Evolutionary conservation across 1,140 invertebrate species (phyloP).

Genomic region (Frieseomelitta varia): DNA sequence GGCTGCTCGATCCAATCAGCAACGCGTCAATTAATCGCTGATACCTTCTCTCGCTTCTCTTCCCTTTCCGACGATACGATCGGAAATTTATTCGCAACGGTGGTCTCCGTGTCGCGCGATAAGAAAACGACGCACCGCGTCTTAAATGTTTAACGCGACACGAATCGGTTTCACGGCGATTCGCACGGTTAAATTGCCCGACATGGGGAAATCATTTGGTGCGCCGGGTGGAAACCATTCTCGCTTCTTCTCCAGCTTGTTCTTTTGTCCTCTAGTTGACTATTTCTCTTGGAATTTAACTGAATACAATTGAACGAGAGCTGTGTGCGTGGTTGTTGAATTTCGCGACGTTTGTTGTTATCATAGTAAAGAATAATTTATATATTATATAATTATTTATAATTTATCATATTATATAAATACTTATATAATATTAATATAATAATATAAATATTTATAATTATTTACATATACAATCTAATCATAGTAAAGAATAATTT

Average conservation of each 20-base stretch:
- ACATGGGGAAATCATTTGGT: constrained; percentile 42
- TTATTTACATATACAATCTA: too few relatives aligned
- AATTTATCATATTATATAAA: too few relatives aligned
- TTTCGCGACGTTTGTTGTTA: neutral
- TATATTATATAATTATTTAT: too few relatives aligned
- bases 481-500: too few relatives aligned
- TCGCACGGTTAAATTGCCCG: constrained; percentile 49
- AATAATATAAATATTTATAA: too few relatives aligned
- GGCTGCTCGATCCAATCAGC: constrained; percentile 34
- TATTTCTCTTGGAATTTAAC: neutral
- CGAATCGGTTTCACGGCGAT: constrained; percentile 56
- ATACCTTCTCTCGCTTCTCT: neutral
- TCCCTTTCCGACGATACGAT: constrained; percentile 23
- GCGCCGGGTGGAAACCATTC: constrained; percentile 13
- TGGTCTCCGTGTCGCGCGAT: constrained; percentile 33
- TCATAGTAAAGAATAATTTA: too few relatives aligned
- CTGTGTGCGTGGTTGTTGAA: neutral
- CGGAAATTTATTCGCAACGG: constrained; percentile 44
- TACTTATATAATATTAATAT: too few relatives aligned
- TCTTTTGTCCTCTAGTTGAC: neutral
- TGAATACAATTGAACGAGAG: accelerated
- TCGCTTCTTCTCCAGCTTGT: neutral
- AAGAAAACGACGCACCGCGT: constrained; percentile 39
- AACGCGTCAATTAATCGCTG: constrained; percentile 33
- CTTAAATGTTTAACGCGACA: constrained; percentile 55